Evolutionary conservation across 2,888 invertebrate genomes (phyloP).

Genomic region (Willowsia nigromaculata): DNA sequence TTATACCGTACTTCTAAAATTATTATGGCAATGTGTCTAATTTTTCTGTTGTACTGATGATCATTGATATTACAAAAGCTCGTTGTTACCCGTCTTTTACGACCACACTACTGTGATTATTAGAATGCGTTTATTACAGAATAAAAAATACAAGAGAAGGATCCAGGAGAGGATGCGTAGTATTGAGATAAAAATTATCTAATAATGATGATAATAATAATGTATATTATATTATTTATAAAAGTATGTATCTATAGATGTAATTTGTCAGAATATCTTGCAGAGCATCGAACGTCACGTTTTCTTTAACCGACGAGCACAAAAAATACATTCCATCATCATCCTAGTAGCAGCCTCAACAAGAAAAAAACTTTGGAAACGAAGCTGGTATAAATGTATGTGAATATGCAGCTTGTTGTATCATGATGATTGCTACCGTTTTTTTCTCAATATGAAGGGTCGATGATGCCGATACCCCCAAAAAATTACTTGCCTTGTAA

Average conservation of each 20-base stretch:
- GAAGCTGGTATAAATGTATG: constrained; percentile 13
- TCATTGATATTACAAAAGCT: too few relatives aligned
- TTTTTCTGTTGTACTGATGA: too few relatives aligned
- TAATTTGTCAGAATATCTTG: constrained; percentile 77
- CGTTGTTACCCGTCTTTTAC: too few relatives aligned
- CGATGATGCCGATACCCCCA: constrained; percentile 70
- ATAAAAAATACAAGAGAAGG: too few relatives aligned
- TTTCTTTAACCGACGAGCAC: constrained; percentile 67
- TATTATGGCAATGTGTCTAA: too few relatives aligned
- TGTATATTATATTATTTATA: neutral
- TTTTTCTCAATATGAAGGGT: constrained; percentile 76
- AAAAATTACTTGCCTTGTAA: constrained; percentile 78
- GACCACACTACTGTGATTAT: too few relatives aligned
- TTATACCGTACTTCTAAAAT: too few relatives aligned
- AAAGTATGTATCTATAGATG: constrained; percentile 14
- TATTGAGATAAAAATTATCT: constrained; percentile 6
- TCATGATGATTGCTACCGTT: constrained; percentile 51
- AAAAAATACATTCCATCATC: constrained; percentile 64
- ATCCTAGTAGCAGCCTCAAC: neutral
- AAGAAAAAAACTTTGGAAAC: neutral
- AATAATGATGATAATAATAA: neutral
- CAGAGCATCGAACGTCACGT: constrained; percentile 77
- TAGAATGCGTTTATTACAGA: too few relatives aligned
- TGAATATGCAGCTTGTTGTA: neutral
- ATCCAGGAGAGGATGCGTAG: neutral